Percentiles rank a stretch among this genome's conserved stretches.
These are phyloP conservation scores for Liparis tanakae DNA, from an alignment of 2,797 vertebrate species.

Conservation along the genomic window DNA sequence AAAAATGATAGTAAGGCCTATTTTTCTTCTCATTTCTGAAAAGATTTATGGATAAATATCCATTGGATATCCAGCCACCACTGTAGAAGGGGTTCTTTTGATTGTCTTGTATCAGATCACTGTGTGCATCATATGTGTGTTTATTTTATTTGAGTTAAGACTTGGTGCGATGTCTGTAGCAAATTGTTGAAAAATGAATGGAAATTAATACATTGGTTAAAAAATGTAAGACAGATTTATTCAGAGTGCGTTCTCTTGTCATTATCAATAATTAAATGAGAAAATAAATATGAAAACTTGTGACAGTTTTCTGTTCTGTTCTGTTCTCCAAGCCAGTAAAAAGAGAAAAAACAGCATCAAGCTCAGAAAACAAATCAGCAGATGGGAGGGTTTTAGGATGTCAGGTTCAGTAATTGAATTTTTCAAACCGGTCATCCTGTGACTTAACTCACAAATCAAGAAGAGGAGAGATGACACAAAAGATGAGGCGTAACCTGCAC, in stretches of 20 bases:
- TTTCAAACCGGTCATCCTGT: conserved; percentile 11
- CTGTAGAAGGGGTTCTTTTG: not conserved
- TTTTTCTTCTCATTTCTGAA: not conserved
- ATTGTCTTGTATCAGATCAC: not conserved
- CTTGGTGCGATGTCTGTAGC: not conserved
- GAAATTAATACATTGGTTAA: not conserved
- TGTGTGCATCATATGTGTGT: not conserved
- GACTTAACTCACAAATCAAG: conserved; percentile 19
- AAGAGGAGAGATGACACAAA: conserved; percentile 5
- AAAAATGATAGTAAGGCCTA: not conserved
- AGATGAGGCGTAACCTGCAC: conserved; percentile 1
- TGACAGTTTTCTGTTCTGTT: not conserved
- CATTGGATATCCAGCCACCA: not conserved
- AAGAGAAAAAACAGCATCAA: not conserved
- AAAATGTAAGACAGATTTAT: not conserved
- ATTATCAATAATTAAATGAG: not conserved
- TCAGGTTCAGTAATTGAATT: conserved; percentile 45
- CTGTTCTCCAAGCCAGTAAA: not conserved
- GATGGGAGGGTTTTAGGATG: conserved; percentile 19
- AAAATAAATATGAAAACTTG: not conserved
- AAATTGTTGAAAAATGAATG: not conserved
- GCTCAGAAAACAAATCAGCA: conserved; percentile 33
- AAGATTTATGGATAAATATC: not conserved
- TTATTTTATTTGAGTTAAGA: not conserved
- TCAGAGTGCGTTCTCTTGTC: not conserved